Base-by-base conservation (phyloP, 1,140 invertebrate genomes). In the Drosophila nebulosa region DNA sequence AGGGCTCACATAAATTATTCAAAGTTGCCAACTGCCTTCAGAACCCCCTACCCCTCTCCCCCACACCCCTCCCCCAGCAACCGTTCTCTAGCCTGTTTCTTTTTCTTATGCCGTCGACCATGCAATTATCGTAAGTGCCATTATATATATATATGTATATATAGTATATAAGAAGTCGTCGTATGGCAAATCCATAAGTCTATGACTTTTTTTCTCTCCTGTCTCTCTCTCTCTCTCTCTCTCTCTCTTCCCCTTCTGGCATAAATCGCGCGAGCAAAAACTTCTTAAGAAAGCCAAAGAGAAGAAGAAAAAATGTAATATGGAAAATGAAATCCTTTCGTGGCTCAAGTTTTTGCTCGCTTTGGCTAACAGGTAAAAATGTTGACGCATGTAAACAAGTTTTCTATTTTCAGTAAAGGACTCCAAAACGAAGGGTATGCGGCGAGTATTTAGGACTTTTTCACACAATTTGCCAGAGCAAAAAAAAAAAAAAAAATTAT, bases 61-160 rank as follows among this genome's bases (percentile, higher is more conserved):
- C n/a, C 26, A 1, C 1, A 5, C 22, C 26, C 69, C 27, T 50
- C 24, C 39, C 16, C 16, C n/a, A n/a, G n/a, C n/a, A n/a, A n/a
- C n/a, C n/a, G n/a, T n/a, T 21, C 18, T 2, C 6, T 3, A 1
- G 36, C 68, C 39, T 10, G 12, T 52, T 74, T 74, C 65, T 53
- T 39, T 65, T 65, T 63, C 22, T n/a, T n/a, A n/a, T 22, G 26
- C 42, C 58, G n/a, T 69, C 39, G 52, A 46, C 78, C 81, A 86
- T 86, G 83, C 81, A 86, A 86, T 86, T 86, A 86, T 86, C 78
- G 83, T 86, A 86, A 86, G 81, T 86, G 81, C 83, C 70, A 55
- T 73, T 81, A 75, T 46, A 46, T 36, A 36, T 36, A 14, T 36
- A 36, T 36, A 36, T 36, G n/a, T n/a, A n/a, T n/a, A 36, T 21